These are phyloP conservation scores for Cyanistes caeruleus DNA, from an alignment of 2,113 vertebrate genomes.

Conservation along the genomic window DNA sequence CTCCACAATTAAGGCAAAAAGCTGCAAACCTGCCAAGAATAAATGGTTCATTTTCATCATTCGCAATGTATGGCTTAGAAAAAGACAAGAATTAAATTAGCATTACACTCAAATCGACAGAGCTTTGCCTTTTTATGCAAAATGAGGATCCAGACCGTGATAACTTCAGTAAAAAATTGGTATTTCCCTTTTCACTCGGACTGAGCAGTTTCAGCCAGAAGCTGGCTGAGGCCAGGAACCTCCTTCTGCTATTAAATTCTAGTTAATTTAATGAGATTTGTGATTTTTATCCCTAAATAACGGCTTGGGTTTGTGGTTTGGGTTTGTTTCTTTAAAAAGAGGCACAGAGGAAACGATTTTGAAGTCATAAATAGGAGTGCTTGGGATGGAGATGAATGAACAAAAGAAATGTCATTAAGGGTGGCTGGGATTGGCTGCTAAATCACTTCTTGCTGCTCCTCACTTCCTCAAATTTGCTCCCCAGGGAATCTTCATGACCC, in stretches of 20 bases:
- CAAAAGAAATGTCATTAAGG: not conserved
- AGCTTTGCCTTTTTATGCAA: not conserved
- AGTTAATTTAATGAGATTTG: not conserved
- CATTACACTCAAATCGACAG: not conserved
- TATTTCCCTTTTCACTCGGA: slow-evolving; percentile 2
- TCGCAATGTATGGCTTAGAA: not conserved
- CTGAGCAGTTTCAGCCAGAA: slow-evolving; percentile 13
- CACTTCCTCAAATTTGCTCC: not conserved
- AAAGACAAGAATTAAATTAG: not conserved
- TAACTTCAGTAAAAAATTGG: not conserved
- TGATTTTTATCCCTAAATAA: not conserved
- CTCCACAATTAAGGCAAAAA: not conserved
- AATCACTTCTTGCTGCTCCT: not conserved
- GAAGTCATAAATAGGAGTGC: not conserved
- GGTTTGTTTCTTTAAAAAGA: not conserved
- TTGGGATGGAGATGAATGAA: not conserved
- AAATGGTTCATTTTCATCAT: not conserved
- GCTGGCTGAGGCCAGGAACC: not conserved
- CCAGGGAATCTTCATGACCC: not conserved
- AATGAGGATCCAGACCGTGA: not conserved
- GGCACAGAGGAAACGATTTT: not conserved
- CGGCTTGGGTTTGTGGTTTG: not conserved
- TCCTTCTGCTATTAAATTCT: not conserved
- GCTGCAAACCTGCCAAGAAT: not conserved
- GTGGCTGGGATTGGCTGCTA: not conserved